Evolutionary conservation across 2,113 vertebrate species (phyloP), one percentile per base, ranked within the genome.

Genomic region (Odocoileus virginianus): DNA sequence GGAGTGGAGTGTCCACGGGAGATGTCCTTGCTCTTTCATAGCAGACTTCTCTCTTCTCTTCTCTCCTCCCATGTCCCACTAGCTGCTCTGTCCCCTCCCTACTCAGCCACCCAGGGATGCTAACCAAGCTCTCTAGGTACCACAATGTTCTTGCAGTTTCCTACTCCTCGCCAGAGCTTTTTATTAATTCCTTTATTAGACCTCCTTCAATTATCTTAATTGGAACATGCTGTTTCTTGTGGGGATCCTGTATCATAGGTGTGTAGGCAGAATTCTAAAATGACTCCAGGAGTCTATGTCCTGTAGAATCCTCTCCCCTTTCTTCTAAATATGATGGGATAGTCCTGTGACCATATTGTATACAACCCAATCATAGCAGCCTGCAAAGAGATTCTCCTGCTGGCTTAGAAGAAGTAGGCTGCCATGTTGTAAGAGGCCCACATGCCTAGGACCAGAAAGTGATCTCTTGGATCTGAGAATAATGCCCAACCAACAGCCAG

Each of bases 341-440:
- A 36, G 4, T 19, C 8, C 45, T 33, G 6, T 33, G 12, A n/a
- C 7, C n/a, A 60, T 0, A 1, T 79, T 40, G 19, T 2, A 7
- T 33, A 14, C 60, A 36, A 89, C 50, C 52, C n/a, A 61, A 3
- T 33, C 67, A 33, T 13, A 33, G 91, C 79, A 64, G 58, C 74
- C 64, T 19, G 33, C 14, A 61, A 54, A 67, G 25, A 91, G 23
- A 47, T 2, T 12, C n/a, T 33, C 17, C 71, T n/a, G 5, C 13
- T 57, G 74, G 86, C 9, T 83, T 23, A 86, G 76, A 93, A 71
- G 87, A 50, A 50, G 54, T 27, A 23, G 78, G 57, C 28, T 47
- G 71, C 58, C 17, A 15, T 40, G 25, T 28, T 61, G 28, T 45
- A 64, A 91, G 84, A 94, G 43, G 25, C 36, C 78, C n/a, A 50